Evolutionary conservation across 2,797 vertebrate genomes (phyloP).

Genomic region (Oophaga sylvatica): DNA sequence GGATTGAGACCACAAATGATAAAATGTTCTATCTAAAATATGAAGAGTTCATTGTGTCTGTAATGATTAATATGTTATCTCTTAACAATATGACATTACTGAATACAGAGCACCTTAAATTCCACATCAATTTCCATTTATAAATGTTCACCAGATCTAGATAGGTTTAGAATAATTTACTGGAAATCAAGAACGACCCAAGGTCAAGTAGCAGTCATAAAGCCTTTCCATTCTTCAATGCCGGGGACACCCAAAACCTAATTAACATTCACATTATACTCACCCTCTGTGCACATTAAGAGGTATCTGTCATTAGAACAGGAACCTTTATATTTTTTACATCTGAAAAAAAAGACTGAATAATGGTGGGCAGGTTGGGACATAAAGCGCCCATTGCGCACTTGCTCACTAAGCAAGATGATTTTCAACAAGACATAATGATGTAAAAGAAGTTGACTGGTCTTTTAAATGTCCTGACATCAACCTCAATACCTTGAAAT

Average conservation of each 20-base stretch:
- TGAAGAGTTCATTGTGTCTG: background rate
- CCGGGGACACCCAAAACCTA: background rate
- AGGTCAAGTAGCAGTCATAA: background rate
- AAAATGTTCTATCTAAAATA: background rate
- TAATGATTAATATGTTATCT: background rate
- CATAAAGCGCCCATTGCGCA: background rate
- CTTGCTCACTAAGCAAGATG: background rate
- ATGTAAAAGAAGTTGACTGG: background rate
- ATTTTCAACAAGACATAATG: background rate
- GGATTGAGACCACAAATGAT: background rate
- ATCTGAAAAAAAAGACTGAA: background rate
- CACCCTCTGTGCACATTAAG: background rate
- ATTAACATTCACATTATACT: background rate
- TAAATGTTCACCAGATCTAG: background rate
- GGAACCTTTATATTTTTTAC: background rate
- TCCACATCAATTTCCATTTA: background rate
- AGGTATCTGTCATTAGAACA: background rate
- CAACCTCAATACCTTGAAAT: background rate
- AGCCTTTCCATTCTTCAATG: background rate
- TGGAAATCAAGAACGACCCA: background rate
- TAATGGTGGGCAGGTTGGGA: background rate
- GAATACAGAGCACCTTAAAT: background rate
- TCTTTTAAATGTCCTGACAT: background rate
- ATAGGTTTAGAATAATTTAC: background rate
- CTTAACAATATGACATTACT: background rate